These are phyloP conservation scores for Lepus europaeus DNA, from an alignment of 2,113 vertebrate genomes.

Conservation along the genomic window DNA sequence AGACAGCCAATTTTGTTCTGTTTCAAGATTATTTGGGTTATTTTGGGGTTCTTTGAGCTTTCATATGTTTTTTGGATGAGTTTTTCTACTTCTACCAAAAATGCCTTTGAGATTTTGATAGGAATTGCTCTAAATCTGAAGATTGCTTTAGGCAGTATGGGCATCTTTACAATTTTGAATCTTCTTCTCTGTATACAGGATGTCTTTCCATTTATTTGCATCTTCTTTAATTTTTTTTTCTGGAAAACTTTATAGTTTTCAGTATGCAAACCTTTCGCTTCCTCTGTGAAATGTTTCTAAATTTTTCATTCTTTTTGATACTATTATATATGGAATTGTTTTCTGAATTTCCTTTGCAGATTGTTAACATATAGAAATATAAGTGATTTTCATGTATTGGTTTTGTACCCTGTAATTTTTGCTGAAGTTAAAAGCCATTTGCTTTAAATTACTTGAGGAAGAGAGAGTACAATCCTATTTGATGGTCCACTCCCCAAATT, in stretches of 20 bases:
- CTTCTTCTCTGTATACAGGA: background rate
- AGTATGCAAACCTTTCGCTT: background rate
- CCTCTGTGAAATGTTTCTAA: background rate
- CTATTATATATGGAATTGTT: background rate
- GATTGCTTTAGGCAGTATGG: background rate
- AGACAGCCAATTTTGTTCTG: background rate
- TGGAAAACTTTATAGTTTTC: background rate
- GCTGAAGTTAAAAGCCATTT: background rate
- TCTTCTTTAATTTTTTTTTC: background rate
- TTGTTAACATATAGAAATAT: background rate
- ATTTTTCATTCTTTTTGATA: background rate
- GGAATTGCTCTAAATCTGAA: background rate
- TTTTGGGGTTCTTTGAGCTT: background rate
- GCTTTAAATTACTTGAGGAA: background rate
- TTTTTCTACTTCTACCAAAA: background rate
- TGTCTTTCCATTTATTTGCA: background rate
- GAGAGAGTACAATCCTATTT: too few species aligned
- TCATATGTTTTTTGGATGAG: background rate
- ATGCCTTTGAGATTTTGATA: background rate
- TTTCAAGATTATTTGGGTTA: background rate
- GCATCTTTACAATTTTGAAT: background rate
- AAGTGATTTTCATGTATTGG: background rate
- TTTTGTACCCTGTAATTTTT: background rate
- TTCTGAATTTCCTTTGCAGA: conserved; percentile 20
- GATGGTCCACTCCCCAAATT: too few species aligned